Evolutionary conservation across 2,797 vertebrate species (phyloP).

Genomic region (Tragelaphus eurycerus): DNA sequence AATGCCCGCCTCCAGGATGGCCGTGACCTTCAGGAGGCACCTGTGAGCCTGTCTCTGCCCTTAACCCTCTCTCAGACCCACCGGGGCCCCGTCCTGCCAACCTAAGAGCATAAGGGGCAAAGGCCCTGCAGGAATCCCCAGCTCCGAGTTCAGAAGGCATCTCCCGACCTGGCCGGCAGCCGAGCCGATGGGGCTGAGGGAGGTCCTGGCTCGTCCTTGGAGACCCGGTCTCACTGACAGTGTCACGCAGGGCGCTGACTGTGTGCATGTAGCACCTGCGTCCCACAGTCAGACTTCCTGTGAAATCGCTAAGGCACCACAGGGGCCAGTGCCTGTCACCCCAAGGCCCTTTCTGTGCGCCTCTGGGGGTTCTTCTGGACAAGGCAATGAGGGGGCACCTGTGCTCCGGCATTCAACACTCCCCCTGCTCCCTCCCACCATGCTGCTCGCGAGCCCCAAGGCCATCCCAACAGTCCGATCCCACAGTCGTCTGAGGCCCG

Average conservation of each 20-base stretch:
- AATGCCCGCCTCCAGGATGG: neutral
- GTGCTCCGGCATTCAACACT: fast-evolving
- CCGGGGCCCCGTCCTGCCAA: fast-evolving
- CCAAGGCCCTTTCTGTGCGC: fast-evolving
- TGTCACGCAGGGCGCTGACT: fast-evolving
- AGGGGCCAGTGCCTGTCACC: fast-evolving
- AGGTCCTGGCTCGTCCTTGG: fast-evolving
- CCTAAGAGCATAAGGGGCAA: fast-evolving
- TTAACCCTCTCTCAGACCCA: too few relatives aligned
- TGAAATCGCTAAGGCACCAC: fast-evolving
- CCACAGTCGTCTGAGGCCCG: neutral
- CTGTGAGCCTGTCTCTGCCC: neutral
- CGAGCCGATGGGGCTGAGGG: fast-evolving
- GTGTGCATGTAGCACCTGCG: fast-evolving
- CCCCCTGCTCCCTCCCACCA: neutral
- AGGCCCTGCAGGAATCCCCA: fast-evolving
- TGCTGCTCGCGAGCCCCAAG: neutral
- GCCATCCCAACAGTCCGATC: fast-evolving
- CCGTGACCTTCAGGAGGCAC: neutral
- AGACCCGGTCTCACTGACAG: fast-evolving
- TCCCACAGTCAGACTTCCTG: neutral
- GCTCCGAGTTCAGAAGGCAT: neutral
- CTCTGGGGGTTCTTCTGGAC: neutral
- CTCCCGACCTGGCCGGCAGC: neutral
- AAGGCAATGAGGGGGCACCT: fast-evolving